Percentiles rank a stretch among this genome's conserved stretches.
Evolutionary conservation across 2,888 invertebrate species (phyloP).

Genomic region (Phlogophora meticulosa): DNA sequence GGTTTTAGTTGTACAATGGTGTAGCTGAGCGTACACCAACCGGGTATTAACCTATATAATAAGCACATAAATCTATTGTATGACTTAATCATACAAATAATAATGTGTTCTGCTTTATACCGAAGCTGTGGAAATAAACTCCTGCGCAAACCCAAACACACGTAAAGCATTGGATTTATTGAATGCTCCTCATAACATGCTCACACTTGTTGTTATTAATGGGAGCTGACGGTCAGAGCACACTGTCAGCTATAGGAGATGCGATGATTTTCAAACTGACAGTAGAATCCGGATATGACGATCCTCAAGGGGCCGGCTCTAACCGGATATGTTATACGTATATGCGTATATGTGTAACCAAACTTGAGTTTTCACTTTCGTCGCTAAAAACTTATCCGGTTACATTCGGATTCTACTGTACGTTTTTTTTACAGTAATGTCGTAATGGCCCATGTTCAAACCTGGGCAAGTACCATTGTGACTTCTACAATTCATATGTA

Average conservation of each 20-base stretch:
- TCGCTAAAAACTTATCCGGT: too few relatives aligned
- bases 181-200: conserved; percentile 38
- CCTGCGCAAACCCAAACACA: conserved; percentile 19
- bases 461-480: too few relatives aligned
- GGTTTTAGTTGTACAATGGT: neutral
- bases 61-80: conserved; percentile 35
- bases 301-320: too few relatives aligned
- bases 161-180: conserved; percentile 47
- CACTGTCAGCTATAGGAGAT: neutral
- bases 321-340: too few relatives aligned
- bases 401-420: too few relatives aligned
- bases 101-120: conserved; percentile 35
- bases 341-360: too few relatives aligned
- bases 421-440: too few relatives aligned
- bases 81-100: conserved; percentile 55
- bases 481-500: too few relatives aligned
- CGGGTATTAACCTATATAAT: conserved; percentile 43
- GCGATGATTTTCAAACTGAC: neutral
- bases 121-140: conserved; percentile 43
- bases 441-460: too few relatives aligned
- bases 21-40: neutral
- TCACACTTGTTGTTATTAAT: conserved; percentile 9
- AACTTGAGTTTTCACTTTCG: too few relatives aligned
- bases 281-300: neutral
- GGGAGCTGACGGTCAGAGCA: neutral